Conservation (phyloP, 1,140 invertebrate genomes). For the Panagrolaimus sp. region DNA sequence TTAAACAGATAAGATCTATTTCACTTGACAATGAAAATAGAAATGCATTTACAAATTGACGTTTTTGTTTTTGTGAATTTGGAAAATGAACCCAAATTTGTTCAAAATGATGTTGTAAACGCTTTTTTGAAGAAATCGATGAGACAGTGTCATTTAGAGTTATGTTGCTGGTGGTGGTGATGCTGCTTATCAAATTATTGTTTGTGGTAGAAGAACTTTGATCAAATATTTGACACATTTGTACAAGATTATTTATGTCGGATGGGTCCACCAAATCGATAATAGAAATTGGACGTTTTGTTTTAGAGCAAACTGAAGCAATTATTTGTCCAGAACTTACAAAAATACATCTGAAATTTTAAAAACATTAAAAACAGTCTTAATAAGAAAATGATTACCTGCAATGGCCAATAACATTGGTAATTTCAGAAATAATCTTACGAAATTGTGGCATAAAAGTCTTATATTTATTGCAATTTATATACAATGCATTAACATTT, state of each 20-base stretch:
- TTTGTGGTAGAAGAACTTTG: not conserved
- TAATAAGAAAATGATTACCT: slow-evolving; percentile 6
- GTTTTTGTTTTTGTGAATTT: not conserved
- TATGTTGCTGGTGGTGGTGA: no score
- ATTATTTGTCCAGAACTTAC: slow-evolving; percentile 10
- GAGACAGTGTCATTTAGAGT: no score
- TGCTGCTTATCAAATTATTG: slow-evolving; percentile 2
- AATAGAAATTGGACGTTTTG: not conserved
- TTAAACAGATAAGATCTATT: slow-evolving; percentile 16
- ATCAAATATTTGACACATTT: slow-evolving; percentile 10
- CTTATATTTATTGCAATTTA: not conserved
- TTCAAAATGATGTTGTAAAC: slow-evolving; percentile 16
- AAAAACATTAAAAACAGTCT: no score
- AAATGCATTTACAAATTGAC: slow-evolving; percentile 17
- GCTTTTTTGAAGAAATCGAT: not conserved
- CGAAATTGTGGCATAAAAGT: not conserved
- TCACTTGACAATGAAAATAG: slow-evolving; percentile 8
- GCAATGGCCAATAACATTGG: slow-evolving; percentile 1
- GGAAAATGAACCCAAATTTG: slow-evolving; percentile 15
- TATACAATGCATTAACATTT: not conserved
- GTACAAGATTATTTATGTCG: slow-evolving; percentile 14
- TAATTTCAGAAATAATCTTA: not conserved
- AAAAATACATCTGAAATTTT: slow-evolving; percentile 13
- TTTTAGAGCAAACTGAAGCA: not conserved
- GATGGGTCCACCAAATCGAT: not conserved